A percentile compares a stretch with the other conserved stretches of the same genome.
phyloP scores from a whole-genome alignment of 2,888 invertebrate species.

The Galeruca laticollis region DNA sequence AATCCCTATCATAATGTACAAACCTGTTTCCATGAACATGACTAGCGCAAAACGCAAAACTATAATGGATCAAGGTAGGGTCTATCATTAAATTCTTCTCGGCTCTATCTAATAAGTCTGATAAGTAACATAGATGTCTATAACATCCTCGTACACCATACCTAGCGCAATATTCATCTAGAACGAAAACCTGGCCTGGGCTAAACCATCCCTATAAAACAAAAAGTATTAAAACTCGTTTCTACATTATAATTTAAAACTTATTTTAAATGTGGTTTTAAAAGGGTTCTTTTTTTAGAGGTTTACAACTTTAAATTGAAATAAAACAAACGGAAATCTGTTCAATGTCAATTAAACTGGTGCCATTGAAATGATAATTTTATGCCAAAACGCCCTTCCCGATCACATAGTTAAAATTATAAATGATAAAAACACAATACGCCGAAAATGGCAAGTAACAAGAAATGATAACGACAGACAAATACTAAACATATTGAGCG shows the following conservation, averaged over 20 bases:
- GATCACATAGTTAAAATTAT: no score
- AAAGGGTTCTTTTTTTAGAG: no score
- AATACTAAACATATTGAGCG: no score
- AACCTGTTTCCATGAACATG: slow-evolving; percentile 99
- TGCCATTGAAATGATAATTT: no score
- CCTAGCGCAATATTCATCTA: slow-evolving; percentile 97
- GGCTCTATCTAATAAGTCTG: slow-evolving; percentile 93
- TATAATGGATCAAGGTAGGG: slow-evolving; percentile 98
- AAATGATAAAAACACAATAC: no score
- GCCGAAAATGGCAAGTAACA: no score
- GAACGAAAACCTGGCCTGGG: slow-evolving; percentile 97
- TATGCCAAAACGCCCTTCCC: no score
- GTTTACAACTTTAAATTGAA: not conserved
- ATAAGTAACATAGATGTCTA: slow-evolving; percentile 95
- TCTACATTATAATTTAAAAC: not conserved
- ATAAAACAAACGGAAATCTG: no score
- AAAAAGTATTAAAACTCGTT: slow-evolving; percentile 38
- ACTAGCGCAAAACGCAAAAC: slow-evolving; percentile 99
- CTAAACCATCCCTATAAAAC: slow-evolving; percentile 95
- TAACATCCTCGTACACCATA: slow-evolving; percentile 98
- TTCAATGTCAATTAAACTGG: no score
- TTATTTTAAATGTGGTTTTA: not conserved
- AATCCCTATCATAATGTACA: slow-evolving; percentile 62
- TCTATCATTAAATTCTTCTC: slow-evolving; percentile 95
- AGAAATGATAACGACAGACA: no score